These are phyloP conservation scores for Pteropus alecto DNA, from an alignment of 2,113 vertebrate genomes.

Conservation along the genomic window DNA sequence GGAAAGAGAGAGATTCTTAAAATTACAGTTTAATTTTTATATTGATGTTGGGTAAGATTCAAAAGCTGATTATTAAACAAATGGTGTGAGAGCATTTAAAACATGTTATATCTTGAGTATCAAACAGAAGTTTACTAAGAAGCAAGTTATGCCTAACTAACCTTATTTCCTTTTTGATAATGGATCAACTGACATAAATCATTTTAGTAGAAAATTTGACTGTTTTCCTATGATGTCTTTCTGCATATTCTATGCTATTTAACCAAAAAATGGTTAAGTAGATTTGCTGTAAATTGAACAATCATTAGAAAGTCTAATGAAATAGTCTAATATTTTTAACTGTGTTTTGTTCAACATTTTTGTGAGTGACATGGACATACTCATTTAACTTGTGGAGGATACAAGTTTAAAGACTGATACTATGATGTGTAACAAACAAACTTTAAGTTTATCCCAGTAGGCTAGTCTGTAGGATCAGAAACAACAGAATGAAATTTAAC, in stretches of 20 bases:
- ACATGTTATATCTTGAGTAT: background rate
- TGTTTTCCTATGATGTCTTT: background rate
- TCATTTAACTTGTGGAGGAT: background rate
- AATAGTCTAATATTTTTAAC: background rate
- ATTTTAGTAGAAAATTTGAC: slow-evolving; percentile 4
- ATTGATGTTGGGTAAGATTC: background rate
- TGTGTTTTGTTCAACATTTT: background rate
- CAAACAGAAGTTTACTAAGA: background rate
- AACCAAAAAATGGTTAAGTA: background rate
- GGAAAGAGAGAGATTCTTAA: background rate
- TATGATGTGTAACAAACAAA: background rate
- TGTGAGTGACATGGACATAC: background rate
- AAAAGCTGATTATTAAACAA: background rate
- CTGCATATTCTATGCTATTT: background rate
- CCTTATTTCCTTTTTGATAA: background rate
- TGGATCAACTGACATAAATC: background rate
- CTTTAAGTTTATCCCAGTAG: background rate
- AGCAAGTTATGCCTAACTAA: background rate
- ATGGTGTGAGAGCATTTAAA: background rate
- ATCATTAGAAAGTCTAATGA: background rate
- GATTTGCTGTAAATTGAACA: background rate
- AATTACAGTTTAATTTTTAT: slow-evolving; percentile 4
- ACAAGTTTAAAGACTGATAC: background rate
- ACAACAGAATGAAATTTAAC: background rate
- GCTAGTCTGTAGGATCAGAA: background rate